phyloP scores from a whole-genome alignment of 2,797 vertebrate genomes.

The Peromyscus attwateri region DNA sequence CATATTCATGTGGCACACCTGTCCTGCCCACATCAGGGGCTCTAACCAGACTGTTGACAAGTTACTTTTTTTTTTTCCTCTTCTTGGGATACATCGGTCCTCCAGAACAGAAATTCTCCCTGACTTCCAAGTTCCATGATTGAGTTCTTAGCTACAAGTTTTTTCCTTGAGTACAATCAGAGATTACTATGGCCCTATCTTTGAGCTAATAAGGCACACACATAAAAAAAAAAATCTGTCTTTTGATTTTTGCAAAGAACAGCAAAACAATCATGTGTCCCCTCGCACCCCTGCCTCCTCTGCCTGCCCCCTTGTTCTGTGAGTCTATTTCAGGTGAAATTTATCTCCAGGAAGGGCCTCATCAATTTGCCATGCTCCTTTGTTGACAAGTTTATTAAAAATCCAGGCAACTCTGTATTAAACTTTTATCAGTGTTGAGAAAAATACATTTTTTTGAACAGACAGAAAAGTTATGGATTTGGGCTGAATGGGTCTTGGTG shows the following conservation, averaged over 20 bases:
- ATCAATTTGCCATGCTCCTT: slow-evolving; percentile 89
- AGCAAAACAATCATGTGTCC: slow-evolving; percentile 81
- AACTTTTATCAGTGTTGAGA: slow-evolving; percentile 88
- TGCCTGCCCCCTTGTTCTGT: slow-evolving; percentile 71
- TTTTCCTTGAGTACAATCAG: slow-evolving; percentile 46
- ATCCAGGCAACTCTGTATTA: slow-evolving; percentile 85
- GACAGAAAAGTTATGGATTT: slow-evolving; percentile 85
- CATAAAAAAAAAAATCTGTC: slow-evolving; percentile 55
- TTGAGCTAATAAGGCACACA: slow-evolving; percentile 69
- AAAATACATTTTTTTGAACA: slow-evolving; percentile 82
- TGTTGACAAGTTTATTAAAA: slow-evolving; percentile 93
- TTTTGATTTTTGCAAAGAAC: slow-evolving; percentile 82
- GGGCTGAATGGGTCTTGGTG: slow-evolving; percentile 76
- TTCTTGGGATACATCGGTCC: rapidly evolving
- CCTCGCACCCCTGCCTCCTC: slow-evolving; percentile 17
- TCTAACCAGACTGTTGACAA: neutral
- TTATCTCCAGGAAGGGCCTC: slow-evolving; percentile 87
- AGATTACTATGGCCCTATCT: slow-evolving; percentile 60
- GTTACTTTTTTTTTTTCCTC: neutral
- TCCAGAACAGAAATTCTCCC: neutral
- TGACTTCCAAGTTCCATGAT: neutral
- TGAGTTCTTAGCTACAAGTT: neutral
- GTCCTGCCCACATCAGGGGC: rapidly evolving
- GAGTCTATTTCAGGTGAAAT: slow-evolving; percentile 85
- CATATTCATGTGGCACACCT: neutral